Base-by-base conservation (phyloP, 2,113 vertebrate genomes). In the Oryzias melastigma region DNA sequence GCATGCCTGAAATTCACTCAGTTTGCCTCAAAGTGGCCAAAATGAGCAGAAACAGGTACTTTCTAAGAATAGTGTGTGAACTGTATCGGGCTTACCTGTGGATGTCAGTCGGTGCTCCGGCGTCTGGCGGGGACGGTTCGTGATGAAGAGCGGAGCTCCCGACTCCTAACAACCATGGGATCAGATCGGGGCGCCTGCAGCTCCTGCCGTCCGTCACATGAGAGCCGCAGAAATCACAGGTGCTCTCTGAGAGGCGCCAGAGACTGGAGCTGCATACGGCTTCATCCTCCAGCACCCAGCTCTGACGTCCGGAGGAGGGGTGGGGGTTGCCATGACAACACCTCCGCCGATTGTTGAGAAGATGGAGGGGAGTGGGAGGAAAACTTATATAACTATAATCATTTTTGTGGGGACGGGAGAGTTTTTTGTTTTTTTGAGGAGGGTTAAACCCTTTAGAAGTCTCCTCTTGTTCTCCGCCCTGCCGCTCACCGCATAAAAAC, bases 311-410 rank as follows among this genome's bases (percentile, higher is more conserved):
- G 49, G 18, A 87, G 82, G 77, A 71, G 64, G 85, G 88, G 74
- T 66, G 82, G 78, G 64, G 27, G 88, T 65, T 63, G 85, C 82
- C 20, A 90, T 90, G 87, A 82, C 58, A 80, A 91, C 84, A 58
- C 48, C 64, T 78, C 88, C 67, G 74, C 69, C 78, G 73, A 60
- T 81, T 67, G 62, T 43, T 27, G 55, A 68, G 67, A 72, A 77
- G 78, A 80, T 65, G 58, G 73, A 78, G 78, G 22, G 79, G 67
- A 75, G 85, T 83, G 80, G 85, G 85, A 89, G 88, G 80, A 78
- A 84, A 88, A 87, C 75, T 83, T 90, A 89, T 86, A 84, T 87
- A 89, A 87, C 78, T 80, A 78, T 78, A 73, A 82, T 85, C 49
- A 44, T 62, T 71, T 70, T 77, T 59, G 24, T 22, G 19, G 41